Percentiles rank a stretch among this genome's conserved stretches.
These are phyloP conservation scores for Zenarchopterus dispar DNA, from an alignment of 2,797 vertebrate genomes.

Conservation along the genomic window DNA sequence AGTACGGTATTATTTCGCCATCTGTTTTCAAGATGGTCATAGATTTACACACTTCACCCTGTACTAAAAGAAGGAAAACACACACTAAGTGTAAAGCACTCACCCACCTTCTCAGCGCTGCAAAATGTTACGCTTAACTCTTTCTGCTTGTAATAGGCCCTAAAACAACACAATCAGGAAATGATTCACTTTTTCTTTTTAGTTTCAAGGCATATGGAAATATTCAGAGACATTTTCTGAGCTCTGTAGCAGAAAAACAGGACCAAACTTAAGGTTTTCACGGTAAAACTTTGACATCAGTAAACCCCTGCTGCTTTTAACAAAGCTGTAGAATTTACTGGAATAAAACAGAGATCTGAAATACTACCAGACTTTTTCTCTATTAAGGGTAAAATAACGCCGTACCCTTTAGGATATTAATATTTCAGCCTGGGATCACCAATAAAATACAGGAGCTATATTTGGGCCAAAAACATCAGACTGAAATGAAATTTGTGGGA, in stretches of 20 bases:
- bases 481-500: conserved; percentile 61
- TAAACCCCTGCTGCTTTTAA: conserved; percentile 3
- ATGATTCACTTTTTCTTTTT: no score
- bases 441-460: conserved; percentile 51
- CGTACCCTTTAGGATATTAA: conserved; percentile 33
- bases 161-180: no score
- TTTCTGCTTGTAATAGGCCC: no score
- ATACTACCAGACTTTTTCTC: background rate
- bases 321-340: conserved; percentile 5
- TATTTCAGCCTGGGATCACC: conserved; percentile 51
- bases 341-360: background rate
- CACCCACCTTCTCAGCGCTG: background rate
- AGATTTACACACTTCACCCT: conserved; percentile 5
- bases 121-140: background rate
- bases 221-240: no score
- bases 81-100: conserved; percentile 4
- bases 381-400: conserved; percentile 13
- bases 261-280: conserved; percentile 31
- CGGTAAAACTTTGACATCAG: background rate
- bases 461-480: conserved; percentile 46
- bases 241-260: background rate
- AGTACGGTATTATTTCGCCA: conserved; percentile 27
- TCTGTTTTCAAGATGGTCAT: conserved; percentile 29
- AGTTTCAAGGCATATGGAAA: no score
- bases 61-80: background rate